These are phyloP conservation scores for Epinephelus moara DNA, from an alignment of 2,113 vertebrate genomes.

Conservation along the genomic window DNA sequence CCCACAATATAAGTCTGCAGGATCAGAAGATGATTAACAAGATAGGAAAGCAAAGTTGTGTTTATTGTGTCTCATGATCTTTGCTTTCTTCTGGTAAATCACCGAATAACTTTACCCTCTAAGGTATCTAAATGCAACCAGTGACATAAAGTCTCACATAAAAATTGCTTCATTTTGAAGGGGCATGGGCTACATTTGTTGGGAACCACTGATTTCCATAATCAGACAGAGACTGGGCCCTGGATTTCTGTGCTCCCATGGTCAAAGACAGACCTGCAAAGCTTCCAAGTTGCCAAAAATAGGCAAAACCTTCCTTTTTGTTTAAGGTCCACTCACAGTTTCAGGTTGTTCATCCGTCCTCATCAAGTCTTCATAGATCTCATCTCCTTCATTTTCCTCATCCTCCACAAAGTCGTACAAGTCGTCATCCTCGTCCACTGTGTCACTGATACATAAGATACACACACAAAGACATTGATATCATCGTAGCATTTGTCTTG, in stretches of 20 bases:
- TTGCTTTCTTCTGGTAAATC: background rate
- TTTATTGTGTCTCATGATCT: background rate
- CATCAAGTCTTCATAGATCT: conserved; percentile 94
- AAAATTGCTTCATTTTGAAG: background rate
- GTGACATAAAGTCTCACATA: background rate
- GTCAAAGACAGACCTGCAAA: background rate
- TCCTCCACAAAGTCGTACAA: conserved; percentile 93
- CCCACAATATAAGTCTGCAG: background rate
- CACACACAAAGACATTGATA: background rate
- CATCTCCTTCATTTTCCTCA: conserved; percentile 90
- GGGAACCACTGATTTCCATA: background rate
- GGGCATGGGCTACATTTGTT: background rate
- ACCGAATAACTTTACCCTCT: background rate
- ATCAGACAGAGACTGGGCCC: background rate
- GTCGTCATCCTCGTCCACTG: conserved; percentile 91
- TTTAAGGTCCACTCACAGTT: conserved; percentile 75
- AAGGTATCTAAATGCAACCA: background rate
- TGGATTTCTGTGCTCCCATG: background rate
- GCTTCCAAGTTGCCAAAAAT: background rate
- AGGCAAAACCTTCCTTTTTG: background rate
- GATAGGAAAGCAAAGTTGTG: background rate
- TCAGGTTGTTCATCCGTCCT: conserved; percentile 79
- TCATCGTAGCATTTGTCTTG: background rate
- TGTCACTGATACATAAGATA: conserved; percentile 83
- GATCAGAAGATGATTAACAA: background rate